phyloP scores from a whole-genome alignment of 1,140 invertebrate genomes.

The Coenobita brevimanus region DNA sequence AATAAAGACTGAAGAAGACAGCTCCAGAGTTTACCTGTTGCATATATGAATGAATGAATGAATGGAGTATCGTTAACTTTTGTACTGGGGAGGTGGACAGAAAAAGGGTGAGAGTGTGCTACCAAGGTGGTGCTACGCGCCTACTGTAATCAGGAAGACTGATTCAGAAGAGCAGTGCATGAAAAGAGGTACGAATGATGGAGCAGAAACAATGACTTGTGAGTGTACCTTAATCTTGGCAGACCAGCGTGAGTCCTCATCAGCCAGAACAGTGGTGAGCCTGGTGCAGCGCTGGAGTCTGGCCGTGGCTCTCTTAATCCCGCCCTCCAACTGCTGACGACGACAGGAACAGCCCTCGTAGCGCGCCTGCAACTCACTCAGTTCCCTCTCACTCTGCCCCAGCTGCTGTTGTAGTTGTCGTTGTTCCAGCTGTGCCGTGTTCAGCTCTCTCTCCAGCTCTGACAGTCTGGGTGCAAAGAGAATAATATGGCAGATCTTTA shows the following conservation, averaged over 20 bases:
- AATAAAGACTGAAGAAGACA: too few species aligned
- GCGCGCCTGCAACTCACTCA: conserved; percentile 73
- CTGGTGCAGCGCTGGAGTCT: conserved; percentile 86
- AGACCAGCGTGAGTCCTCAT: conserved; percentile 89
- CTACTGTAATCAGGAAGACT: too few species aligned
- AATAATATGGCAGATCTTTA: too few species aligned
- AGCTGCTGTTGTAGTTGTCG: conserved; percentile 65
- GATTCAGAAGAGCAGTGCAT: background rate
- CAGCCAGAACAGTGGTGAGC: conserved; percentile 86
- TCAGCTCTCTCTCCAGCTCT: conserved; percentile 74
- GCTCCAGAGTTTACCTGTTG: too few species aligned
- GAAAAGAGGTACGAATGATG: background rate
- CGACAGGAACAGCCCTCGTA: conserved; percentile 77
- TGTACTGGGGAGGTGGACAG: too few species aligned
- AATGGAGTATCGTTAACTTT: too few species aligned
- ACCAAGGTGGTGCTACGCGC: too few species aligned
- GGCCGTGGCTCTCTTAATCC: conserved; percentile 83
- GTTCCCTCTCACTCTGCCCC: conserved; percentile 69
- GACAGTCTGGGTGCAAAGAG: conserved; percentile 80
- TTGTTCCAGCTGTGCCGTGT: conserved; percentile 61
- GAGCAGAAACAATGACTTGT: conserved; percentile 1
- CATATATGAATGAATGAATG: too few species aligned
- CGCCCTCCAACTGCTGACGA: conserved; percentile 78
- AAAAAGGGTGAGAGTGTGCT: too few species aligned
- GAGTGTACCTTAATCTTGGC: conserved; percentile 79